Conservation (phyloP, 2,888 invertebrate species). For the Eubasilissa splendida region DNA sequence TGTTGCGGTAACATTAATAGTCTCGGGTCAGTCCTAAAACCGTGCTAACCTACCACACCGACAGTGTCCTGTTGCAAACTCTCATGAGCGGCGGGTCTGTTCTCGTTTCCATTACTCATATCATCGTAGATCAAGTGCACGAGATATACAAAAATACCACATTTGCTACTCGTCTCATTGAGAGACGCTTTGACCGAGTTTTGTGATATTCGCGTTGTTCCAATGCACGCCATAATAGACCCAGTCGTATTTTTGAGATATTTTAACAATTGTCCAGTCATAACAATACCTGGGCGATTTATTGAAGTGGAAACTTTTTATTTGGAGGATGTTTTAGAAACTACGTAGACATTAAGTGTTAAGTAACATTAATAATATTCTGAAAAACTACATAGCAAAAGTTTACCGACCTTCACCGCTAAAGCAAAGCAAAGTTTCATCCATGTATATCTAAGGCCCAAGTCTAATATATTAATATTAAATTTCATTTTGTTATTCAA, state of each 20-base stretch:
- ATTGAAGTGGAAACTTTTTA: conserved; percentile 84
- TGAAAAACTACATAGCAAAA: conserved; percentile 19
- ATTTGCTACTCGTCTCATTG: conserved; percentile 91
- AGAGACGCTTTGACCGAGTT: conserved; percentile 81
- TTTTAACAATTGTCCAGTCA: conserved; percentile 85
- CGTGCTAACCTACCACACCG: conserved; percentile 92
- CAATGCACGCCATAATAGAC: conserved; percentile 97
- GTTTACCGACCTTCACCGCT: background rate
- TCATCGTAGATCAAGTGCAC: conserved; percentile 95
- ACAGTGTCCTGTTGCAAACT: conserved; percentile 89
- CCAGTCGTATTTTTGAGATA: conserved; percentile 86
- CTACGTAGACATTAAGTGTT: conserved; percentile 72
- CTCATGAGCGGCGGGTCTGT: conserved; percentile 86
- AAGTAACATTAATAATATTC: conserved; percentile 66
- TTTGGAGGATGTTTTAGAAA: conserved; percentile 84
- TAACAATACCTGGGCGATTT: conserved; percentile 83
- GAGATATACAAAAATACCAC: conserved; percentile 94
- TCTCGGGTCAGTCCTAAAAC: conserved; percentile 86
- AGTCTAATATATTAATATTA: no score
- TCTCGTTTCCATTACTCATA: conserved; percentile 84
- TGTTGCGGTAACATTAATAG: conserved; percentile 90
- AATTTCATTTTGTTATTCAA: no score
- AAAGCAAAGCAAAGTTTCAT: no score
- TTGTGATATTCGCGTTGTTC: conserved; percentile 83
- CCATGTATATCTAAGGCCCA: no score